These are phyloP conservation scores for Elachura formosa DNA, from an alignment of 2,113 vertebrate genomes.

Conservation along the genomic window DNA sequence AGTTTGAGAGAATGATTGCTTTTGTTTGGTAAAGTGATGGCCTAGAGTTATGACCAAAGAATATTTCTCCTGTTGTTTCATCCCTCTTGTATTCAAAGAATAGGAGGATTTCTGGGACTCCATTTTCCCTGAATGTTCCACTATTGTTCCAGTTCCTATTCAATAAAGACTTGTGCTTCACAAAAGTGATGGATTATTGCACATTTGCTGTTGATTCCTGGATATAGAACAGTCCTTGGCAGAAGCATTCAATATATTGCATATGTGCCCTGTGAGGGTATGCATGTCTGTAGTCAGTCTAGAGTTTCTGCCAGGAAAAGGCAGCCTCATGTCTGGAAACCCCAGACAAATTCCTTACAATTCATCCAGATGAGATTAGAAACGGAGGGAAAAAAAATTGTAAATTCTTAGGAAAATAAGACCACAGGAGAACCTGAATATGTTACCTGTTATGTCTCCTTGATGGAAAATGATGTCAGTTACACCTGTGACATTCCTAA, in stretches of 20 bases:
- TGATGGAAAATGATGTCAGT: background rate
- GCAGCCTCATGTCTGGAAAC: slow-evolving; percentile 65
- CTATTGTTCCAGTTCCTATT: background rate
- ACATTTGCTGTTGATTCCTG: slow-evolving; percentile 39
- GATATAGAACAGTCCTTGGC: slow-evolving; percentile 27
- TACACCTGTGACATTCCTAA: background rate
- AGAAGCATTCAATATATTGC: slow-evolving; percentile 10
- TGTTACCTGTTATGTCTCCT: background rate
- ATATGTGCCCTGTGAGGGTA: slow-evolving; percentile 58
- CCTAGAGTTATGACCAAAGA: background rate
- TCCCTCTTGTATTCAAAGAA: background rate
- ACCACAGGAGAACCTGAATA: background rate
- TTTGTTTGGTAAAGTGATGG: background rate
- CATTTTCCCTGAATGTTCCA: background rate
- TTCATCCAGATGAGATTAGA: slow-evolving; percentile 55
- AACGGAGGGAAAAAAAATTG: background rate
- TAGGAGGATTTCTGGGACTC: background rate
- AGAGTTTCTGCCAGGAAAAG: slow-evolving; percentile 61
- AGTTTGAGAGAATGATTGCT: background rate
- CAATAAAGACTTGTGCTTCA: background rate
- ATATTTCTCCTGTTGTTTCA: background rate
- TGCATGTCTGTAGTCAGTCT: slow-evolving; percentile 54
- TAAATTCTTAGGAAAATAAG: background rate
- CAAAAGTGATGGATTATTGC: slow-evolving; percentile 13
- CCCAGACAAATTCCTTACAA: slow-evolving; percentile 47